Conservation (phyloP, 2,888 invertebrate genomes). For the Brachylomia viminalis region DNA sequence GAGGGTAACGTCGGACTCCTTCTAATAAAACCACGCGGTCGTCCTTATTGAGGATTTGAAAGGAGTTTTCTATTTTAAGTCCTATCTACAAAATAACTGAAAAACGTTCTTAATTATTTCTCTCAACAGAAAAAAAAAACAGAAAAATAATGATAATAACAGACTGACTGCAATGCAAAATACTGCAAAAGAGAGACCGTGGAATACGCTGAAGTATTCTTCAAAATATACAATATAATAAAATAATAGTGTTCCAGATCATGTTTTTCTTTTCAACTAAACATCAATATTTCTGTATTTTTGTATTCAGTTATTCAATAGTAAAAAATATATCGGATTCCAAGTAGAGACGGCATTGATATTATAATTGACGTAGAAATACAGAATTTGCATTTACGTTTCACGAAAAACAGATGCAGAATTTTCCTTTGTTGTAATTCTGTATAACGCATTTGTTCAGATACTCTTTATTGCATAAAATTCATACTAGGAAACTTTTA, state of each 20-base stretch:
- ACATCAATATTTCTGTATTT: not conserved
- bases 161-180: not conserved
- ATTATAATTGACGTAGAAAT: not conserved
- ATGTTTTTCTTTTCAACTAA: not conserved
- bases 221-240: not conserved
- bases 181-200: not conserved
- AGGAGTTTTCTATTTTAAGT: not conserved
- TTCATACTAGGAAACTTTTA: not conserved
- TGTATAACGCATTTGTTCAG: not conserved
- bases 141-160: not conserved
- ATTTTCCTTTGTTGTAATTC: not conserved
- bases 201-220: not conserved
- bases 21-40: no score
- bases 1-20: not conserved
- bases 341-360: not conserved
- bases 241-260: not conserved
- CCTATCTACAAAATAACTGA: not conserved
- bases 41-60: not conserved
- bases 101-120: not conserved
- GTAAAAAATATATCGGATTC: not conserved
- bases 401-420: not conserved
- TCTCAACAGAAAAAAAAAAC: not conserved
- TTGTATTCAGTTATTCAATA: not conserved
- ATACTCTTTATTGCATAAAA: no score
- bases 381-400: not conserved